A percentile compares a stretch with the other conserved stretches of the same genome.
Conservation (phyloP, 2,113 vertebrate species). For the Chaenocephalus aceratus region DNA sequence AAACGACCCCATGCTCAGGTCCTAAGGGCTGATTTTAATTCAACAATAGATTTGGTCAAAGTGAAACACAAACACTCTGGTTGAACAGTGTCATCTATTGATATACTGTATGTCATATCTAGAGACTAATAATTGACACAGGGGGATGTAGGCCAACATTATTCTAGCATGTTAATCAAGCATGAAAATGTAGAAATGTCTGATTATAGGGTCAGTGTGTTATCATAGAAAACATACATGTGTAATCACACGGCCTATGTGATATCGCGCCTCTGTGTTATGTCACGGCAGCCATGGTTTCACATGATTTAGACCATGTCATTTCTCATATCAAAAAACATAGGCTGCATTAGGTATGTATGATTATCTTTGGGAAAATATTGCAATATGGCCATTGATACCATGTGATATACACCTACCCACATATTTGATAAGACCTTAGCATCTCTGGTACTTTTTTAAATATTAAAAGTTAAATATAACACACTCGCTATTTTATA, state of each 20-base stretch:
- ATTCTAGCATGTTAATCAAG: slow-evolving; percentile 47
- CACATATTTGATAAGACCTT: slow-evolving; percentile 31
- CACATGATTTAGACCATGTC: slow-evolving; percentile 57
- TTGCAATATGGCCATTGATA: slow-evolving; percentile 42
- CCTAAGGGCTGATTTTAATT: slow-evolving; percentile 33
- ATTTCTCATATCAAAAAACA: slow-evolving; percentile 57
- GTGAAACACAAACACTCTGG: slow-evolving; percentile 26
- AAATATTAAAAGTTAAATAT: neutral
- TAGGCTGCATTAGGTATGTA: slow-evolving; percentile 38
- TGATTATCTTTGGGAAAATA: slow-evolving; percentile 71
- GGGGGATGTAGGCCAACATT: slow-evolving; percentile 36
- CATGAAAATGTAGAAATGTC: slow-evolving; percentile 53
- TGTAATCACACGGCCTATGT: slow-evolving; percentile 47
- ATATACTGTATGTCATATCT: slow-evolving; percentile 46
- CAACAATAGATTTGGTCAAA: slow-evolving; percentile 14
- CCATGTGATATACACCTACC: slow-evolving; percentile 21
- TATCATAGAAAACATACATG: slow-evolving; percentile 73
- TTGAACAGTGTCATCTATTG: slow-evolving; percentile 54
- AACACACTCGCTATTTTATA: neutral
- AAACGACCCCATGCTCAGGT: slow-evolving; percentile 22
- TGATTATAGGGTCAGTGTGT: slow-evolving; percentile 61
- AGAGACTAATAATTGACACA: slow-evolving; percentile 45
- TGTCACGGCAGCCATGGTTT: slow-evolving; percentile 55
- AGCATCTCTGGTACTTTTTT: slow-evolving; percentile 6
- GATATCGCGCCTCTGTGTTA: slow-evolving; percentile 62